Evolutionary conservation across 2,797 vertebrate species (phyloP).

Genomic region (Discoglossus pictus): DNA sequence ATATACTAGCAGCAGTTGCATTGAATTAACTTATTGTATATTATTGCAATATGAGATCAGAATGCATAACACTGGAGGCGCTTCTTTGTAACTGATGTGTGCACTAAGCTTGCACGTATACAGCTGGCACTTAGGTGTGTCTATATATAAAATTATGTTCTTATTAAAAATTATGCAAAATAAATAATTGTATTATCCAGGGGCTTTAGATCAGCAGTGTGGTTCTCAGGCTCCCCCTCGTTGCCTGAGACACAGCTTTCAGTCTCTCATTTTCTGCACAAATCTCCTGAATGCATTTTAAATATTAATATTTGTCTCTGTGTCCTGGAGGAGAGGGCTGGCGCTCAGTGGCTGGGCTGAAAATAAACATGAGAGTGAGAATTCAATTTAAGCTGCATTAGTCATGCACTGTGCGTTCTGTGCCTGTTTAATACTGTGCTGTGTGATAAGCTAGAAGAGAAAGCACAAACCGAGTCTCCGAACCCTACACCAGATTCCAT

Average conservation of each 20-base stretch:
- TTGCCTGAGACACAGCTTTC: slow-evolving; percentile 5
- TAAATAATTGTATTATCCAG: slow-evolving; percentile 12
- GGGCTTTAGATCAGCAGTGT: neutral
- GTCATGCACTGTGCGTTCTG: slow-evolving; percentile 20
- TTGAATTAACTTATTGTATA: no score
- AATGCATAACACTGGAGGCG: no score
- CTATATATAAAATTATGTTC: no score
- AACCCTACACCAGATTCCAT: neutral
- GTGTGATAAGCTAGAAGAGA: neutral
- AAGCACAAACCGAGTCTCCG: neutral
- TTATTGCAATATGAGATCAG: no score
- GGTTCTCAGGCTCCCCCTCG: neutral
- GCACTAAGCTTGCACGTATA: neutral
- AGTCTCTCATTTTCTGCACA: slow-evolving; percentile 11
- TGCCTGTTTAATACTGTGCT: slow-evolving; percentile 10
- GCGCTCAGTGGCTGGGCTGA: neutral
- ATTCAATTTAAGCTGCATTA: slow-evolving; percentile 30
- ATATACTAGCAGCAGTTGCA: no score
- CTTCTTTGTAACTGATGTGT: slow-evolving; percentile 7
- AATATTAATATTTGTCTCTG: slow-evolving; percentile 37
- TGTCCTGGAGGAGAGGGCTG: slow-evolving; percentile 9
- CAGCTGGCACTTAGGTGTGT: no score
- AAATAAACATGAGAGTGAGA: slow-evolving; percentile 29
- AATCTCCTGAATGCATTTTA: slow-evolving; percentile 24
- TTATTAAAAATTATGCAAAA: slow-evolving; percentile 26